Evolutionary conservation across 2,113 vertebrate genomes (phyloP), one percentile per base, ranked within the genome.

Genomic region (Parotia lawesii): DNA sequence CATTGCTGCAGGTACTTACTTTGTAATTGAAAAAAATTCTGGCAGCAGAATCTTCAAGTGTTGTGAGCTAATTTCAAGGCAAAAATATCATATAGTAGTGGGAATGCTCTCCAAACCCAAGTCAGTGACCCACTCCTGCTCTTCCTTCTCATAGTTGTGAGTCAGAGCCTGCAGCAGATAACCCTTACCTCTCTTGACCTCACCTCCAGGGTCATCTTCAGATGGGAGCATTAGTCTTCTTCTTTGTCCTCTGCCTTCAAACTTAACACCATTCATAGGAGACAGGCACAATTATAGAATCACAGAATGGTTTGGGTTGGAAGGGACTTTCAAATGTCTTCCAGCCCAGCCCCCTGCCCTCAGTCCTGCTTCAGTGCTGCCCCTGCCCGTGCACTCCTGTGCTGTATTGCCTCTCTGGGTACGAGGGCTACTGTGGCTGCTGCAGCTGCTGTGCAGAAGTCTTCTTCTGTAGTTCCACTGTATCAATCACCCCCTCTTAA

Each of bases 181-280:
- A 22, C 27, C 20, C 2, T 0, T 15, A 29, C 20, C 23, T 53
- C 37, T 47, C 7, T 22, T 66, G 18, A 54, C 44, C 53, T 61
- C 38, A 42, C 5, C 45, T 33, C 25, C 15, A 33, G 27, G 8
- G 11, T 69, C 27, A 20, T 35, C 47, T 74, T 48, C 18, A 53
- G 25, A 9, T 47, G 16, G 24, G 28, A 72, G 18, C 28, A 6
- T 14, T 22, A 25, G 19, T 28, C 10, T 54, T 4, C 10, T 54
- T 4, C 78, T 51, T 37, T 54, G 47, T 45, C 23, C 24, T 65
- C 33, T 73, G 6, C 35, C n/a, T 19, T 81, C 45, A 61, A 27
- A 66, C 6, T 38, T 40, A n/a, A n/a, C 0, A 0, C 21, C 37
- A 40, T 0, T 28, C 3, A 0, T 45, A 71, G 54, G 35, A 44